Percentiles rank a stretch among this genome's conserved stretches.
phyloP scores from a whole-genome alignment of 2,888 invertebrate genomes.

The Nymphalis c-album region DNA sequence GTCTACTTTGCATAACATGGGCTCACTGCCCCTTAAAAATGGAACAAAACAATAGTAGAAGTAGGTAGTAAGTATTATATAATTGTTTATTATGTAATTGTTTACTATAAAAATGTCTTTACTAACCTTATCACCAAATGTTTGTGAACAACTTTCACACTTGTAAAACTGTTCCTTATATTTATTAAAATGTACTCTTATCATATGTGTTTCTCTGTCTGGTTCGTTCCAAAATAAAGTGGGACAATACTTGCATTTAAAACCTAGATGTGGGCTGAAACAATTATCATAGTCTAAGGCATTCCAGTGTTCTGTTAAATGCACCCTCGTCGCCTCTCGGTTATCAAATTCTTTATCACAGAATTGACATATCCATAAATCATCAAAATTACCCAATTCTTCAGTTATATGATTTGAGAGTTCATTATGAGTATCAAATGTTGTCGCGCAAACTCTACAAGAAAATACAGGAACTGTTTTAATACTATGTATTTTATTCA shows the following conservation, averaged over 20 bases:
- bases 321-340: constrained; percentile 58
- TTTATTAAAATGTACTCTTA: constrained; percentile 59
- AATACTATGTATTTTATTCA: constrained; percentile 66
- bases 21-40: no score
- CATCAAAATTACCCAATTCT: constrained; percentile 68
- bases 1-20: no score
- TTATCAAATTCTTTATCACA: constrained; percentile 75
- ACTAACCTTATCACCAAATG: constrained; percentile 74
- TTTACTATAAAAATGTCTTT: neutral
- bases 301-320: constrained; percentile 65
- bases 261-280: constrained; percentile 75
- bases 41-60: no score
- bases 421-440: constrained; percentile 63
- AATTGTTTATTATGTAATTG: no score
- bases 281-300: constrained; percentile 65
- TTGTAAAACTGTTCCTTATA: constrained; percentile 67
- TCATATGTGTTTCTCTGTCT: constrained; percentile 72
- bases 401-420: constrained; percentile 57
- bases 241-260: constrained; percentile 75
- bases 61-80: no score
- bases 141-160: constrained; percentile 63
- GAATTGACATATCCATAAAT: constrained; percentile 77
- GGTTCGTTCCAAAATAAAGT: constrained; percentile 77
- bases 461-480: constrained; percentile 61
- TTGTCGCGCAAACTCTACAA: constrained; percentile 67